Percentiles rank a stretch among this genome's conserved stretches.
Evolutionary conservation across 2,888 invertebrate genomes (phyloP).

Genomic region (Caenorhabditis plicata): DNA sequence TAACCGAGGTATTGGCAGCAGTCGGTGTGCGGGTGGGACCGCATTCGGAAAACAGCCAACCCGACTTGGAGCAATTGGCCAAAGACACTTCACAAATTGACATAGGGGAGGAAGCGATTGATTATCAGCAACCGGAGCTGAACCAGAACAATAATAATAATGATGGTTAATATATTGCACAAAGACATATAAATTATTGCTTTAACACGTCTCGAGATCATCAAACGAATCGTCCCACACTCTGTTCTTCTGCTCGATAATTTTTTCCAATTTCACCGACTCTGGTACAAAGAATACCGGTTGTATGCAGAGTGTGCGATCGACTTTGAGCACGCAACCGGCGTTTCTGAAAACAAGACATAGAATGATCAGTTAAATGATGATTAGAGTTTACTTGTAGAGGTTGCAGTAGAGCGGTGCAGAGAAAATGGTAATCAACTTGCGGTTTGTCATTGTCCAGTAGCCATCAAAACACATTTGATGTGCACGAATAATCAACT

Average conservation of each 20-base stretch:
- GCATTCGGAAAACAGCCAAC: conserved; percentile 28
- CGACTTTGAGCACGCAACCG: conserved; percentile 38
- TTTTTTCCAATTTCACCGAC: conserved; percentile 16
- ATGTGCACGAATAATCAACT: conserved; percentile 44
- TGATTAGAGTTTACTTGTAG: conserved; percentile 13
- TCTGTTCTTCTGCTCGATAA: conserved; percentile 16
- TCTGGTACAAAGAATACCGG: conserved; percentile 46
- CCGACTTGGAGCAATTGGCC: conserved; percentile 20
- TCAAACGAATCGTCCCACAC: conserved; percentile 20
- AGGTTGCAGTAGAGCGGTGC: conserved; percentile 50
- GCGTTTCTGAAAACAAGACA: conserved; percentile 28
- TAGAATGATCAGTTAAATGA: background rate
- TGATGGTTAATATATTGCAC: background rate
- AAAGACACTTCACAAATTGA: conserved; percentile 7
- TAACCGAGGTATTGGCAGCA: conserved; percentile 58
- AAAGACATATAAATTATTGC: background rate
- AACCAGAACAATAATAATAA: background rate
- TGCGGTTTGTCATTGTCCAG: conserved; percentile 36
- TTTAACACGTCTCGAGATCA: conserved; percentile 7
- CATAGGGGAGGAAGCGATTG: conserved; percentile 19
- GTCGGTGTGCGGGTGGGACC: conserved; percentile 50
- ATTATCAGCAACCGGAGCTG: conserved; percentile 1
- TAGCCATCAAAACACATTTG: conserved; percentile 51
- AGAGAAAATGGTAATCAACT: conserved; percentile 45
- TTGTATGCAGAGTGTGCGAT: conserved; percentile 25